phyloP scores from a whole-genome alignment of 2,888 invertebrate genomes.

The Pocota personata region DNA sequence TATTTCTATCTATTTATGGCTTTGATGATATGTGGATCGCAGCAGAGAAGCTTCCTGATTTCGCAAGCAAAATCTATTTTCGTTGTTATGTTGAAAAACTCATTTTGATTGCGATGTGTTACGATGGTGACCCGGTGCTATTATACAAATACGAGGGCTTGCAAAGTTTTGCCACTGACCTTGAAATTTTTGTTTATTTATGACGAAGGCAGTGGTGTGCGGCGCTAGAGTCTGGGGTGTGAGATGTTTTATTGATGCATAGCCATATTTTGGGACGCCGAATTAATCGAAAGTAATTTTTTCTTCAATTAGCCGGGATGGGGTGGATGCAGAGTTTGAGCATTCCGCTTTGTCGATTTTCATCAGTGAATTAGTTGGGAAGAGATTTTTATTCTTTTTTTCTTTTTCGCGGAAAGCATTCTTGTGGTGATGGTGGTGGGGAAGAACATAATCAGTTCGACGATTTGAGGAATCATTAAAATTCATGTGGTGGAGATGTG shows the following conservation, averaged over 20 bases:
- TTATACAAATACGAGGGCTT: neutral
- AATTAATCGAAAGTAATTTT: conserved; percentile 22
- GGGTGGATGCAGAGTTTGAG: neutral
- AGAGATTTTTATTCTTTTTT: neutral
- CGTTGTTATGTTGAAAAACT: neutral
- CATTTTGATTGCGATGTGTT: neutral
- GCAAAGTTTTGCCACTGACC: neutral
- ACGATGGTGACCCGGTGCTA: neutral
- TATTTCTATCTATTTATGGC: neutral
- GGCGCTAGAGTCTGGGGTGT: neutral
- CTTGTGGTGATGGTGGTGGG: neutral
- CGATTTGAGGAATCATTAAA: conserved; percentile 14
- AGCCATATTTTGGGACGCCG: neutral
- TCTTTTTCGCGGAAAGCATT: neutral
- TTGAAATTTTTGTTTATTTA: conserved; percentile 1
- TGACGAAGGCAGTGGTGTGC: neutral
- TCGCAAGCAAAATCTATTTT: neutral
- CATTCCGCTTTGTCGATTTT: neutral
- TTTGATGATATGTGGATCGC: neutral
- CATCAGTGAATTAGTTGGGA: neutral
- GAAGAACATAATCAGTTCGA: conserved; percentile 25
- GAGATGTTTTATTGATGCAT: conserved; percentile 15
- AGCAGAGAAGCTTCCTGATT: neutral
- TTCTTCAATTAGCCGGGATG: neutral
- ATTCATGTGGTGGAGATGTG: conserved; percentile 2